These are phyloP conservation scores for Petrocephalus microphthalmus DNA, from an alignment of 2,113 vertebrate genomes.

Conservation along the genomic window DNA sequence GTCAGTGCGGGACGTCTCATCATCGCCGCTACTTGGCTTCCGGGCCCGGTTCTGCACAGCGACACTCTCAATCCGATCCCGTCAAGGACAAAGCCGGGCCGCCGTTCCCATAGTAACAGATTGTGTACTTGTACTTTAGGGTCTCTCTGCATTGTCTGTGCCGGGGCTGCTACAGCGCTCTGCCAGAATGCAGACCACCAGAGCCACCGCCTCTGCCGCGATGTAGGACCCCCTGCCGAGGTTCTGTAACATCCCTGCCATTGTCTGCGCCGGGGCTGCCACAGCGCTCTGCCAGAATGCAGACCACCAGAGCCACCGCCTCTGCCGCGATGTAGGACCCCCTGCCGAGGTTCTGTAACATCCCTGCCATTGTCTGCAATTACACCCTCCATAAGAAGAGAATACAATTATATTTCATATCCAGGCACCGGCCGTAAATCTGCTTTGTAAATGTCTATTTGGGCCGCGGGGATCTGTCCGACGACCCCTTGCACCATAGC, in stretches of 20 bases:
- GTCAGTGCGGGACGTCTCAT: background rate
- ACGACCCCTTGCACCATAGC: too few relatives aligned
- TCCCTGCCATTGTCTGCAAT: background rate
- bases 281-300: conserved; percentile 15
- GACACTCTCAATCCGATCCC: conserved; percentile 37
- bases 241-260: conserved; percentile 17
- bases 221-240: conserved; percentile 12
- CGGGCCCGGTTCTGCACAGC: conserved; percentile 12
- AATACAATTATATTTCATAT: conserved; percentile 8
- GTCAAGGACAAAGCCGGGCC: conserved; percentile 39
- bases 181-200: conserved; percentile 21
- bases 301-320: conserved; percentile 21
- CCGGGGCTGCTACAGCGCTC: conserved; percentile 14
- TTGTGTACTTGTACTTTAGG: conserved; percentile 38
- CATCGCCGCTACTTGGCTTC: background rate
- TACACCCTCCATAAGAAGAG: background rate
- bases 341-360: conserved; percentile 15
- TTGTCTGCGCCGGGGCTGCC: conserved; percentile 24
- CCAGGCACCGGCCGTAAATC: background rate
- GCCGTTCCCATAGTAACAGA: conserved; percentile 46
- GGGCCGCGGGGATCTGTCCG: background rate
- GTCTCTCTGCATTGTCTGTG: conserved; percentile 28
- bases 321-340: conserved; percentile 2
- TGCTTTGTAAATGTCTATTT: background rate
- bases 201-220: background rate